Evolutionary conservation across 2,888 invertebrate genomes (phyloP).

Genomic region (Nymphalis c-album): DNA sequence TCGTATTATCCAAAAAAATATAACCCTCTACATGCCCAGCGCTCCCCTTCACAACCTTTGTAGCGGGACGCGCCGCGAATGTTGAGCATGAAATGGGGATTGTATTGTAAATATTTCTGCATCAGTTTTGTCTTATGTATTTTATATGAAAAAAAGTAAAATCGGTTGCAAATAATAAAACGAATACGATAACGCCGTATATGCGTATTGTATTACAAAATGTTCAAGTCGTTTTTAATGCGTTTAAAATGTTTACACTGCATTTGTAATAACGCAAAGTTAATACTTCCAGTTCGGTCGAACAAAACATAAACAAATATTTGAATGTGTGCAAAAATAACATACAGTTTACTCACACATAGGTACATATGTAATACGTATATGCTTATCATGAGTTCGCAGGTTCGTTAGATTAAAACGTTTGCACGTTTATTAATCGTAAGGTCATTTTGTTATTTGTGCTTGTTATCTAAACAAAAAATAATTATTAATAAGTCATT

Average conservation of each 20-base stretch:
- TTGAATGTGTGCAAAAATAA: not conserved
- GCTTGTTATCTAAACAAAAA: no score
- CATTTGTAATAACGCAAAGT: not conserved
- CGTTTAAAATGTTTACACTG: not conserved
- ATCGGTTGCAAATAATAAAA: not conserved
- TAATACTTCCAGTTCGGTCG: not conserved
- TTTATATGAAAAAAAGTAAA: not conserved
- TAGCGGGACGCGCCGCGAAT: no score
- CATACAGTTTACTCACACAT: not conserved
- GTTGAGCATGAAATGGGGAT: no score
- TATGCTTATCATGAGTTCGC: not conserved
- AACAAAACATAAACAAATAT: not conserved
- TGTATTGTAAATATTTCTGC: no score
- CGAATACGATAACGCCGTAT: not conserved
- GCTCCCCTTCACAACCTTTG: no score
- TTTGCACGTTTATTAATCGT: no score
- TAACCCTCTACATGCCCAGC: no score
- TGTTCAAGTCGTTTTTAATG: not conserved
- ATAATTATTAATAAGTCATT: no score
- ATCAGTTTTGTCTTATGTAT: no score
- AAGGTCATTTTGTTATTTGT: no score
- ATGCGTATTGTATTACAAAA: not conserved
- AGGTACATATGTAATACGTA: not conserved
- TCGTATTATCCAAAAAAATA: no score
- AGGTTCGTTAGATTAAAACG: no score